Evolutionary conservation across 2,113 vertebrate genomes (phyloP).

Genomic region (Picathartes gymnocephalus): DNA sequence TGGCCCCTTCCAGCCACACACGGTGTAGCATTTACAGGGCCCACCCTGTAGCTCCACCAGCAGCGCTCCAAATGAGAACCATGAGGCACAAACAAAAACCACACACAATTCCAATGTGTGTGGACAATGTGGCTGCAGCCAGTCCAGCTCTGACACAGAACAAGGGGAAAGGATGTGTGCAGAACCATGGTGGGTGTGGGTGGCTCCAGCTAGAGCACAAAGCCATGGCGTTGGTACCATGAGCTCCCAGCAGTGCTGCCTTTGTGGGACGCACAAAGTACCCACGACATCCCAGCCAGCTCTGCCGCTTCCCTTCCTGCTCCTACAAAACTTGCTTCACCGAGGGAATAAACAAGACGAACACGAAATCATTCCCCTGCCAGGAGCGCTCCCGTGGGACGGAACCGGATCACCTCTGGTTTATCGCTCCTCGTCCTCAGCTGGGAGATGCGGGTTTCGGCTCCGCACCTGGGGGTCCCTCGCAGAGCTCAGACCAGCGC

Average conservation of each 20-base stretch:
- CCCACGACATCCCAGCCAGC: background rate
- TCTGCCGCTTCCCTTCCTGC: background rate
- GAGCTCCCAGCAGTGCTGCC: background rate
- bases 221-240: fast-evolving
- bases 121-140: background rate
- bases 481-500: background rate
- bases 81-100: background rate
- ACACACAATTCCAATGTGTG: background rate
- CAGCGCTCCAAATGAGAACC: background rate
- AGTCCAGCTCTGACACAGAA: background rate
- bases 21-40: background rate
- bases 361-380: background rate
- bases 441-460: background rate
- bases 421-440: background rate
- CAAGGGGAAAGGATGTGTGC: background rate
- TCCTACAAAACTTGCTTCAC: background rate
- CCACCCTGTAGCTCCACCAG: background rate
- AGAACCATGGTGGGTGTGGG: fast-evolving
- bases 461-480: background rate
- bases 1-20: background rate
- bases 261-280: background rate
- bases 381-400: background rate
- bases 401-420: background rate
- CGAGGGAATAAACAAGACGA: background rate
- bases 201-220: background rate